Conservation (phyloP, 1,140 invertebrate genomes). For the Bicyclus anynana region DNA sequence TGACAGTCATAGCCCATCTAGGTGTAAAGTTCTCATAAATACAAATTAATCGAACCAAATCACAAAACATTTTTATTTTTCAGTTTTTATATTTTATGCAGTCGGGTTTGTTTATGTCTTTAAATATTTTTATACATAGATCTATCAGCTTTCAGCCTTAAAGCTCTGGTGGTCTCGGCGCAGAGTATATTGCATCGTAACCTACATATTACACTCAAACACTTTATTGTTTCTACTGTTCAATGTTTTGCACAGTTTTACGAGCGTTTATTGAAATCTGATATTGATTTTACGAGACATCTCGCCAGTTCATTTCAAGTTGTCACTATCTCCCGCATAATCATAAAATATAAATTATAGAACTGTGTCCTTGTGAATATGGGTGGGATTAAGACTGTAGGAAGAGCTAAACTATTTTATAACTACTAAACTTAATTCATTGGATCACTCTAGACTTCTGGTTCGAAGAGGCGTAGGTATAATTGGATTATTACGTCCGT, state of each 20-base stretch:
- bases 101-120: too few relatives aligned
- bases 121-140: too few relatives aligned
- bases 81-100: too few relatives aligned
- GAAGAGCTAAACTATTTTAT: neutral
- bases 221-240: slow-evolving; percentile 7
- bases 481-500: too few relatives aligned
- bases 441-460: too few relatives aligned
- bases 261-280: slow-evolving; percentile 4
- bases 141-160: too few relatives aligned
- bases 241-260: slow-evolving; percentile 12
- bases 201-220: neutral
- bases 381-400: neutral
- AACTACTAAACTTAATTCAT: too few relatives aligned
- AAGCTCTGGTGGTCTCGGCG: neutral
- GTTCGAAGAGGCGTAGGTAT: too few relatives aligned
- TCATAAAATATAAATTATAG: neutral
- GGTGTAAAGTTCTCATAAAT: too few relatives aligned
- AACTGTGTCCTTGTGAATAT: neutral
- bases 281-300: slow-evolving; percentile 14
- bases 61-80: too few relatives aligned
- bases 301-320: neutral
- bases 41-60: too few relatives aligned
- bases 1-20: too few relatives aligned
- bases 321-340: neutral
- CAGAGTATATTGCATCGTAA: neutral